phyloP scores from a whole-genome alignment of 2,888 invertebrate species.

The Dasypolia templi region DNA sequence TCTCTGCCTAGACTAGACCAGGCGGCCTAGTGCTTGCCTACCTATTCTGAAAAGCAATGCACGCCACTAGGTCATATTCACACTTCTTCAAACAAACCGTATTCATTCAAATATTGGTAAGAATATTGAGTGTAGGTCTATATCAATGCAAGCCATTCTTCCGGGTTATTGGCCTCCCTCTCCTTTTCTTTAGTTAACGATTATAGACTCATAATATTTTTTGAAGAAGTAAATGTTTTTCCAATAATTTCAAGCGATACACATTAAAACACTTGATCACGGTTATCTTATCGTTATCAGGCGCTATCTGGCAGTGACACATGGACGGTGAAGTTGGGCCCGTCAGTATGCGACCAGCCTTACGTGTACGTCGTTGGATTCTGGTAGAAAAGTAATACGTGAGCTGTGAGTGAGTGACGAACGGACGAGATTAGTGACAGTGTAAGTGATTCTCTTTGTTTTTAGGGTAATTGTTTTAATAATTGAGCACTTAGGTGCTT shows the following conservation, averaged over 20 bases:
- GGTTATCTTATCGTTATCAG: conserved; percentile 63
- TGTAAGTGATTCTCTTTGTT: conserved; percentile 49
- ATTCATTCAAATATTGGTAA: not conserved
- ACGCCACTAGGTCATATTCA: too few species aligned
- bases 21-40: too few species aligned
- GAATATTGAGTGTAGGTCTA: not conserved
- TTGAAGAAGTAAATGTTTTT: conserved; percentile 33
- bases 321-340: conserved; percentile 27
- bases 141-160: not conserved
- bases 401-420: conserved; percentile 34
- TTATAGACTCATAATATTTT: conserved; percentile 1
- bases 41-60: too few species aligned
- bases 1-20: too few species aligned
- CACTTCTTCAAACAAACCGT: not conserved
- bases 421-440: conserved; percentile 28
- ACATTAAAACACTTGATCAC: conserved; percentile 50
- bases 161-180: not conserved
- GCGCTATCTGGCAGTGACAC: conserved; percentile 58
- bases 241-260: conserved; percentile 50
- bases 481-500: too few species aligned
- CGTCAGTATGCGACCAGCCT: conserved; percentile 48
- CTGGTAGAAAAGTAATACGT: not conserved
- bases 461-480: not conserved
- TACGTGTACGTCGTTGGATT: conserved; percentile 18
- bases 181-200: not conserved